A percentile compares a stretch with the other conserved stretches of the same genome.
Evolutionary conservation across 2,888 invertebrate species (phyloP).

Genomic region (Eupithecia subfuscata): DNA sequence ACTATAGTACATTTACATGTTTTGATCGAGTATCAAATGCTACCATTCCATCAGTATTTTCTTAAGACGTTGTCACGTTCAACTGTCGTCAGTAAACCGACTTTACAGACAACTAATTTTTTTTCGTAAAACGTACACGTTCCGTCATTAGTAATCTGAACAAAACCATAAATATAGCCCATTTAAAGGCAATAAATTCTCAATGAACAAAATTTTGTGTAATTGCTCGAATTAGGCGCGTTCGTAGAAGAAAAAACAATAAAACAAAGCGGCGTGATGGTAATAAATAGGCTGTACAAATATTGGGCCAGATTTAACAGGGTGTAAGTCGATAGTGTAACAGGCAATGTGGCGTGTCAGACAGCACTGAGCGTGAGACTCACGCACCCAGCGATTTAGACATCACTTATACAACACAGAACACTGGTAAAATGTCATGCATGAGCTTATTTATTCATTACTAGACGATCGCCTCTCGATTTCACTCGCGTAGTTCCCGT

Average conservation of each 20-base stretch:
- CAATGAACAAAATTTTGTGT: conserved; percentile 66
- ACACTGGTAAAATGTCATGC: conserved; percentile 57
- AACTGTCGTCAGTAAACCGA: no score
- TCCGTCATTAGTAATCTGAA: conserved; percentile 15
- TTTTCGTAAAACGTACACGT: neutral
- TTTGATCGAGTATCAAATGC: no score
- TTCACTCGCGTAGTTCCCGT: no score
- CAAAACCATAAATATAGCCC: conserved; percentile 10
- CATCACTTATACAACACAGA: conserved; percentile 63
- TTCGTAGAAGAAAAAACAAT: conserved; percentile 71
- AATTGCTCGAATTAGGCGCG: conserved; percentile 57
- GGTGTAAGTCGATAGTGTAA: conserved; percentile 79
- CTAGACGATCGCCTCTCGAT: no score
- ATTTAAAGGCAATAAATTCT: conserved; percentile 50
- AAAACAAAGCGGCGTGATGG: conserved; percentile 70
- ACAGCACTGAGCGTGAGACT: conserved; percentile 52
- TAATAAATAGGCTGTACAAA: conserved; percentile 81
- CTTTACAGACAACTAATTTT: no score
- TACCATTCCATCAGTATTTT: no score
- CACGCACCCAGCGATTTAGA: conserved; percentile 70
- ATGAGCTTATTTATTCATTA: conserved; percentile 49
- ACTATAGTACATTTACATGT: no score
- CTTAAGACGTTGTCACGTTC: no score
- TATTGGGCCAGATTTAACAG: conserved; percentile 80
- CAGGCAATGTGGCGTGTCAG: conserved; percentile 77